Percentiles rank a stretch among this genome's conserved stretches.
These are phyloP conservation scores for Ascidia mentula DNA, from an alignment of 23 tunicate species.

Conservation along the genomic window DNA sequence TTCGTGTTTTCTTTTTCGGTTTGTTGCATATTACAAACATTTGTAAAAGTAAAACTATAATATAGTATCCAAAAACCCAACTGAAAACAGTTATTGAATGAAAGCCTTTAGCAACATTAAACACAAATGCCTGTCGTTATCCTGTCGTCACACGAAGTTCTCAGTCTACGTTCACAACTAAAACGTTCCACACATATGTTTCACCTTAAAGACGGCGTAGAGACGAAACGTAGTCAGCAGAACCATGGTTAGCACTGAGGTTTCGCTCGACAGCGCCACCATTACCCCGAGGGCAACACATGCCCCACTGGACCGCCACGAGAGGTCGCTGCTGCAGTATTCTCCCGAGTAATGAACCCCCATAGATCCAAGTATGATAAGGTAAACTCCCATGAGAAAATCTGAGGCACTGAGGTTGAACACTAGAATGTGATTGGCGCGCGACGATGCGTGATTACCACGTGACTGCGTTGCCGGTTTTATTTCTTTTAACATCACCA, in stretches of 20 bases:
- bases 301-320: slow-evolving; percentile 27
- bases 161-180: no score
- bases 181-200: no score
- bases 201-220: slow-evolving; percentile 31
- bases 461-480: neutral
- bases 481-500: neutral
- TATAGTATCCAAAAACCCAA: no score
- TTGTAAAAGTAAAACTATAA: no score
- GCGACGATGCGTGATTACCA: neutral
- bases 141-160: no score
- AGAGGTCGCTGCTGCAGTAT: slow-evolving; percentile 17
- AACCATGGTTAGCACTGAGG: slow-evolving; percentile 43
- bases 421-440: slow-evolving; percentile 24
- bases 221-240: slow-evolving; percentile 34
- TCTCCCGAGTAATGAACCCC: slow-evolving; percentile 16
- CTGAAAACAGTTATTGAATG: no score
- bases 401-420: slow-evolving; percentile 26
- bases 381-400: slow-evolving; percentile 36
- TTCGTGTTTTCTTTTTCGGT: no score
- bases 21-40: no score
- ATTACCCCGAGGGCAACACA: slow-evolving; percentile 33
- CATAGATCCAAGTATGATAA: slow-evolving; percentile 18
- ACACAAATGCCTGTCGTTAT: no score
- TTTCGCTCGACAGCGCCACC: slow-evolving; percentile 38
- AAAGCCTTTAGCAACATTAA: no score